These are phyloP conservation scores for Knipowitschia caucasica DNA, from an alignment of 2,797 vertebrate genomes.

Conservation along the genomic window DNA sequence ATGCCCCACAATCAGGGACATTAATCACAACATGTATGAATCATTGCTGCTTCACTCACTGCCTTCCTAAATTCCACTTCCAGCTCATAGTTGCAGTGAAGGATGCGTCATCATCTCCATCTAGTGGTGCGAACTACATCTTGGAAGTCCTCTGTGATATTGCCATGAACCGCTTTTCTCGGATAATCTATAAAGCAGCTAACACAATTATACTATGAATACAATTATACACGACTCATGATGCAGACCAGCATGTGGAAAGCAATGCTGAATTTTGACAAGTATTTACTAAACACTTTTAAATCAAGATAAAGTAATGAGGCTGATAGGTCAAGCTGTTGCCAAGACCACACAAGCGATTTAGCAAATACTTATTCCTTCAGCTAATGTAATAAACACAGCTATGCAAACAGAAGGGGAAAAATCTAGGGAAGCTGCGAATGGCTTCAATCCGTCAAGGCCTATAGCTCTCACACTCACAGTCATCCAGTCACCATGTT, in stretches of 20 bases:
- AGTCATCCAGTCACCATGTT: constrained; percentile 7
- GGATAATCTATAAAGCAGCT: background rate
- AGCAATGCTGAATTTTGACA: background rate
- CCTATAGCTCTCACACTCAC: constrained; percentile 15
- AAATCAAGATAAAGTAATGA: background rate
- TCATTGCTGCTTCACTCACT: background rate
- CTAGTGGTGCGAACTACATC: background rate
- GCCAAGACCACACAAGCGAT: constrained; percentile 3
- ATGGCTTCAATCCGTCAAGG: constrained; percentile 39
- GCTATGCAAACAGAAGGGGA: constrained; percentile 6
- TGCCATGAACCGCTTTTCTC: background rate
- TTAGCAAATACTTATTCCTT: background rate
- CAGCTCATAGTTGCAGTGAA: background rate
- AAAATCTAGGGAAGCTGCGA: background rate
- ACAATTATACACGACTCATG: background rate
- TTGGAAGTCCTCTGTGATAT: background rate
- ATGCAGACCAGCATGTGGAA: background rate
- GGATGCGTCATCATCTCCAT: background rate
- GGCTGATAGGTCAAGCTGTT: background rate
- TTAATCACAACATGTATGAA: background rate
- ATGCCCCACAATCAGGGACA: background rate
- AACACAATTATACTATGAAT: background rate
- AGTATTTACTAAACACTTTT: background rate
- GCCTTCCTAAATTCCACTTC: background rate
- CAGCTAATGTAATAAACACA: constrained; percentile 20